Percentiles rank a stretch among this genome's conserved stretches.
phyloP scores from a whole-genome alignment of 2,888 invertebrate genomes.

The Drosophila meridionalis region DNA sequence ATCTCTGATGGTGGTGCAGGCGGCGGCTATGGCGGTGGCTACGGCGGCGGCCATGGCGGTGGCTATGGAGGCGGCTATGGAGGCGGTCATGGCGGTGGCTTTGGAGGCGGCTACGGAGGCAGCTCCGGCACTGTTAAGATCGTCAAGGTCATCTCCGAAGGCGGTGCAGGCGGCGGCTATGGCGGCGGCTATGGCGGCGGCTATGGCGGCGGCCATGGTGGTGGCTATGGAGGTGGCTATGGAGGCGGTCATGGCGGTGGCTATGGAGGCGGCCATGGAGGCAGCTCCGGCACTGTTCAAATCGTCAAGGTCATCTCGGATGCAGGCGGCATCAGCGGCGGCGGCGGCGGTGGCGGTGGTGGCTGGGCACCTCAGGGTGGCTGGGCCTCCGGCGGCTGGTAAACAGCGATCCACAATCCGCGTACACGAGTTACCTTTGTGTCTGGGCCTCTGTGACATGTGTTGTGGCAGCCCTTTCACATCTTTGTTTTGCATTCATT shows the following conservation, averaged over 20 bases:
- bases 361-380: conserved; percentile 67
- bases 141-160: conserved; percentile 44
- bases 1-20: conserved; percentile 41
- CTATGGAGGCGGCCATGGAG: conserved; percentile 33
- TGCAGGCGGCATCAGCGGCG: conserved; percentile 26
- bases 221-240: conserved; percentile 25
- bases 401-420: conserved; percentile 26
- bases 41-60: conserved; percentile 38
- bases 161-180: conserved; percentile 42
- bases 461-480: conserved; percentile 21
- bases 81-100: conserved; percentile 32
- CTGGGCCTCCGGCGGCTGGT: conserved; percentile 65
- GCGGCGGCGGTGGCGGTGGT: conserved; percentile 39
- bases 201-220: conserved; percentile 22
- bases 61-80: conserved; percentile 31
- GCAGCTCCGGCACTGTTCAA: conserved; percentile 37
- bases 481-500: conserved; percentile 24
- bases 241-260: conserved; percentile 33
- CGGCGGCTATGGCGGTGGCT: conserved; percentile 29
- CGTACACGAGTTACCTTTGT: conserved; percentile 8
- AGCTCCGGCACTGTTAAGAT: conserved; percentile 38
- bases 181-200: conserved; percentile 41
- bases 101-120: conserved; percentile 24
- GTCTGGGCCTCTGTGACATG: conserved; percentile 4
- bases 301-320: conserved; percentile 52